These are phyloP conservation scores for Corella eumyota DNA, from an alignment of 23 tunicate species.

Conservation along the genomic window DNA sequence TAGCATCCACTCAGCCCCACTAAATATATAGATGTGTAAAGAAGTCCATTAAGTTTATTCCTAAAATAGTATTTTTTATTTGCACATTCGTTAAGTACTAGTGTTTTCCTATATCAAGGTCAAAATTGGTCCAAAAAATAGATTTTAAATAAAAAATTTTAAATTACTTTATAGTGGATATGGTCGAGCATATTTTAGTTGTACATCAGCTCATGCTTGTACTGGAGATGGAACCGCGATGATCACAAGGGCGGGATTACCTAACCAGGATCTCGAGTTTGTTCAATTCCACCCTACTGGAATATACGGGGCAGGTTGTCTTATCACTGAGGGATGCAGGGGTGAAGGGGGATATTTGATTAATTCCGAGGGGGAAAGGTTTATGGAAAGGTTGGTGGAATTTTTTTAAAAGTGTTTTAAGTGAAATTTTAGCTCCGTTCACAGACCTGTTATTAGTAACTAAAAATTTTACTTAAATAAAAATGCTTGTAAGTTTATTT, in stretches of 20 bases:
- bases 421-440: neutral
- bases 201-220: constrained; percentile 98
- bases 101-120: no score
- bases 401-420: neutral
- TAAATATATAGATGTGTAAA: no score
- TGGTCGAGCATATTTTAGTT: constrained; percentile 96
- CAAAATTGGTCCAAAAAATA: no score
- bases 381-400: constrained; percentile 85
- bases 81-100: no score
- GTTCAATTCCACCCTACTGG: constrained; percentile 99
- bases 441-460: neutral
- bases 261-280: constrained; percentile 97
- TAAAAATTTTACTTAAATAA: neutral
- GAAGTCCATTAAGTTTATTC: no score
- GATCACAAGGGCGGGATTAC: constrained; percentile 89
- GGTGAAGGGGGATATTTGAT: constrained; percentile 96
- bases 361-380: constrained; percentile 89
- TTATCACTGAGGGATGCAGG: constrained; percentile 96
- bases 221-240: constrained; percentile 98
- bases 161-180: constrained; percentile 67
- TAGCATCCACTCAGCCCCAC: no score
- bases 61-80: no score
- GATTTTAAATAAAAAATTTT: no score
- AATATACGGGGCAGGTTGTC: constrained; percentile 99
- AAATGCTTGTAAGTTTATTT: no score